Evolutionary conservation across 2,888 invertebrate species (phyloP).

Genomic region (Smittia aterrima): DNA sequence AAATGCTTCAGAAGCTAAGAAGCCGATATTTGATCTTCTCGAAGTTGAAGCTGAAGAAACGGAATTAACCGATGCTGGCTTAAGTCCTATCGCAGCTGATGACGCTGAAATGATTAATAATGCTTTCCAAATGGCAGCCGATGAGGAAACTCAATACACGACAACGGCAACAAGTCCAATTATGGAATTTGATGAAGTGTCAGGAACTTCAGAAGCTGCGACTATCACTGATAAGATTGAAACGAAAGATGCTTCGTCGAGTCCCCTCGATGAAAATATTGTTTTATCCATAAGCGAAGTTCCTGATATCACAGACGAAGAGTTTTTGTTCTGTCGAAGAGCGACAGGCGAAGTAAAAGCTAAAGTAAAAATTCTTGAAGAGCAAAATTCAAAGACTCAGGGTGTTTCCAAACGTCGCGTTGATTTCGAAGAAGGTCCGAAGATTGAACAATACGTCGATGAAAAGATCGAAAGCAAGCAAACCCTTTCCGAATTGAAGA

Average conservation of each 20-base stretch:
- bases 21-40: conserved; percentile 53
- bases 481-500: conserved; percentile 56
- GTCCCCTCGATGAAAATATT: conserved; percentile 54
- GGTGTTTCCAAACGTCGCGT: conserved; percentile 46
- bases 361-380: conserved; percentile 58
- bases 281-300: not conserved
- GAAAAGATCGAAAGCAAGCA: conserved; percentile 47
- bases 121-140: conserved; percentile 50
- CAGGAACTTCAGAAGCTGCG: conserved; percentile 56
- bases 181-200: conserved; percentile 50
- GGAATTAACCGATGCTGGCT: conserved; percentile 58
- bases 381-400: conserved; percentile 51
- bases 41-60: conserved; percentile 55
- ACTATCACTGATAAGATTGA: conserved; percentile 57
- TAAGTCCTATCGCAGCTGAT: conserved; percentile 58
- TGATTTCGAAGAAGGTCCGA: conserved; percentile 44
- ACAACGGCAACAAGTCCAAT: conserved; percentile 58
- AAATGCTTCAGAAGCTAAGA: conserved; percentile 44
- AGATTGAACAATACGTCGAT: conserved; percentile 45
- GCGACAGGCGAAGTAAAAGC: conserved; percentile 59
- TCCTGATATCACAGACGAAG: conserved; percentile 50
- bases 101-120: conserved; percentile 51
- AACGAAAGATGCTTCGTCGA: conserved; percentile 57
- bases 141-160: conserved; percentile 53
- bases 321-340: conserved; percentile 50